phyloP scores from a whole-genome alignment of 30 jellyfish, hydroid and myxozoan species.

The Hydractinia symbiolongicarpus region DNA sequence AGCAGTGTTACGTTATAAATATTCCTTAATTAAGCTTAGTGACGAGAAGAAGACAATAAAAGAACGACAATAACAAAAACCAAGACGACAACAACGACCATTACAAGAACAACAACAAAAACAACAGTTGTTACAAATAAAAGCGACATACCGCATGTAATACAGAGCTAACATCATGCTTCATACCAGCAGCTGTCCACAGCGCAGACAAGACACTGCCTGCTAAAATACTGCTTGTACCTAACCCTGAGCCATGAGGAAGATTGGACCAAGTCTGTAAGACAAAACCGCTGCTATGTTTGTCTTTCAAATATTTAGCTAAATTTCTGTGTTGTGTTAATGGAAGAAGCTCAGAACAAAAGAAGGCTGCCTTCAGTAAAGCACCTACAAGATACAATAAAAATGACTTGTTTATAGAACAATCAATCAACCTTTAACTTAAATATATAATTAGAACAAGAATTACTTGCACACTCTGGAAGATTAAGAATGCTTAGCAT shows the following conservation, averaged over 20 bases:
- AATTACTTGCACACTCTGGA: no score
- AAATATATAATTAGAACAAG: no score
- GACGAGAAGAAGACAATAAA: neutral
- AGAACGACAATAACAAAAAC: neutral
- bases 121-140: no score
- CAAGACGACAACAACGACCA: no score
- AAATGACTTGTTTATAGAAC: no score
- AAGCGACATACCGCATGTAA: constrained; percentile 80
- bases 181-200: constrained; percentile 82
- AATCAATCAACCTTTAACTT: no score
- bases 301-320: constrained; percentile 37
- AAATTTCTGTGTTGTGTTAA: constrained; percentile 29
- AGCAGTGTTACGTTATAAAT: neutral
- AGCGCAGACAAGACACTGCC: constrained; percentile 83
- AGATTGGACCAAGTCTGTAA: constrained; percentile 91
- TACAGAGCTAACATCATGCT: constrained; percentile 61
- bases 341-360: constrained; percentile 71
- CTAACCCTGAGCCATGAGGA: constrained; percentile 99
- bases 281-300: constrained; percentile 76
- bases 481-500: no score
- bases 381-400: constrained; percentile 55
- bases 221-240: constrained; percentile 94
- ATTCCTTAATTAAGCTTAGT: neutral
- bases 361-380: constrained; percentile 78
- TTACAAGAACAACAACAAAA: no score